Evolutionary conservation across 2,888 invertebrate species (phyloP), one percentile per base, ranked within the genome.

Genomic region (Salpingus planirostris): DNA sequence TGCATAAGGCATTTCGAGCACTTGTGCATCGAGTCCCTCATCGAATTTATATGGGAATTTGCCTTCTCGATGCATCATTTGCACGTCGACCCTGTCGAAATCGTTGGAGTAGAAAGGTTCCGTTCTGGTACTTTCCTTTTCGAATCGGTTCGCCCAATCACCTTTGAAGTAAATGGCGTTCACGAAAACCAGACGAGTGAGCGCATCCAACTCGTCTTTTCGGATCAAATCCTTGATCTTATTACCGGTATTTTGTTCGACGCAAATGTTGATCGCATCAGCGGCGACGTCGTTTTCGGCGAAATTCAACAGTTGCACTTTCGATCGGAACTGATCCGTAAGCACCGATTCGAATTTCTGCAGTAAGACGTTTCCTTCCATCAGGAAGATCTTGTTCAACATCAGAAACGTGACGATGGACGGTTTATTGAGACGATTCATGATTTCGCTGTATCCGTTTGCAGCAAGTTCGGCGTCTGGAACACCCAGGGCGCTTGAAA

Each of bases 141-240:
- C 56, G 53, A 92, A 93, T 46, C 77, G 69, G 15, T 70, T 57
- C 24, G 66, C 60, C 88, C 90, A 91, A 21, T 71, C 68, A 2
- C 73, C 75, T 69, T 89, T 89, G 65, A 91, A 91, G 58, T 89
- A 88, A 10, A 91, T 73, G 1, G 89, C 89, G 57, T 89, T 91
- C 2, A 88, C 74, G 3, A 91, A 70, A 2, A 90, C 78, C 34
- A 87, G 61, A 29, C 77, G 69, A 1, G 85, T 84, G 1, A 64
- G 52, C 0, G 29, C 27, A 52, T 65, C 51, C 1, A 88, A 55
- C 49, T 70, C 67, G 42, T 69, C 76, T 1, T 73, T 10, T 2
- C 69, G 57, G 27, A 96, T 63, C 2, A 96, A 67, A 49, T 90
- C 70, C 46, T 78, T 76, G 33, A 96, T 93, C 59, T 81, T 87